These are phyloP conservation scores for Epinephelus moara DNA, from an alignment of 2,113 vertebrate genomes.

Conservation along the genomic window DNA sequence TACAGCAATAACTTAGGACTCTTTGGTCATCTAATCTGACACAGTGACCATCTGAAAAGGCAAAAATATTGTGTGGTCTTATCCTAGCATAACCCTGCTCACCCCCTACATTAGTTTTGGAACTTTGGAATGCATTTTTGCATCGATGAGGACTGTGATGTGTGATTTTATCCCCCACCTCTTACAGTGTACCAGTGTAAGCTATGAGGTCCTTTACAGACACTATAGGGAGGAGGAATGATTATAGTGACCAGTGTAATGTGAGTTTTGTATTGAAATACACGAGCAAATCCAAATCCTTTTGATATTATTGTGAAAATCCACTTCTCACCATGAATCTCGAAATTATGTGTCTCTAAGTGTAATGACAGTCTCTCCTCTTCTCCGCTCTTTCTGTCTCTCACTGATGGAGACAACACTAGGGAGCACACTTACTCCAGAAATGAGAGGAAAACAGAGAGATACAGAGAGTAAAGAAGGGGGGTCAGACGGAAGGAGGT, in stretches of 20 bases:
- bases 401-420: slow-evolving; percentile 72
- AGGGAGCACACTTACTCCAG: slow-evolving; percentile 86
- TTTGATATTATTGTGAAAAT: background rate
- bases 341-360: background rate
- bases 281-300: background rate
- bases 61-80: background rate
- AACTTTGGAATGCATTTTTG: background rate
- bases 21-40: background rate
- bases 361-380: background rate
- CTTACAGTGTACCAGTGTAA: background rate
- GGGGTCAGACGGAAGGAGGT: slow-evolving; percentile 26
- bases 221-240: background rate
- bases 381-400: background rate
- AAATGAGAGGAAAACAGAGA: slow-evolving; percentile 64
- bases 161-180: background rate
- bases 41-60: background rate
- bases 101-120: background rate
- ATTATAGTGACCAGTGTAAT: background rate
- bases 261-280: background rate
- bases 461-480: background rate
- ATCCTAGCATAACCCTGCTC: background rate
- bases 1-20: background rate
- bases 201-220: background rate
- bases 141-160: background rate
- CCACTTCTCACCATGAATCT: background rate